Conservation (phyloP, 1,140 invertebrate genomes). For the Arion vulgaris region DNA sequence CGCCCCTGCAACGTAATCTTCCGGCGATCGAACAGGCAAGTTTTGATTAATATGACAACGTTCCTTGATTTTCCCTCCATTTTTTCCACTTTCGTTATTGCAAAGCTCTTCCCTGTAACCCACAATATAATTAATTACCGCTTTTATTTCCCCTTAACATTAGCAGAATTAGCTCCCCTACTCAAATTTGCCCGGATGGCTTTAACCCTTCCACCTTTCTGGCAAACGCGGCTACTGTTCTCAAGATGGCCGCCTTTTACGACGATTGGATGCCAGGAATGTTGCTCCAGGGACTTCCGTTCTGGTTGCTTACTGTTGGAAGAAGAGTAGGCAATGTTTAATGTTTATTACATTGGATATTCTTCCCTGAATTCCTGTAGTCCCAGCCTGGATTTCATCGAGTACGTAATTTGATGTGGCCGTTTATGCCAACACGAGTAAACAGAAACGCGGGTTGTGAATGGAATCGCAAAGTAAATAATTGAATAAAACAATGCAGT, state of each 20-base stretch:
- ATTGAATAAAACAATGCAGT: too few species aligned
- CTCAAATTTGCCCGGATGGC: conserved; percentile 15
- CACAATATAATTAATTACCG: conserved; percentile 39
- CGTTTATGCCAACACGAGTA: background rate
- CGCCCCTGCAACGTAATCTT: conserved; percentile 7
- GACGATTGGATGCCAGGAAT: conserved; percentile 15
- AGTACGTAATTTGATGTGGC: conserved; percentile 30
- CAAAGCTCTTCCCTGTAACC: conserved; percentile 6
- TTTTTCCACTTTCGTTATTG: conserved; percentile 18
- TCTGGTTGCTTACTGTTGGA: background rate
- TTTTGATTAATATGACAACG: conserved; percentile 40
- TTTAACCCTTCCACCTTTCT: conserved; percentile 21
- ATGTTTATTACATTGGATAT: conserved; percentile 30
- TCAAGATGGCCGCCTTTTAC: conserved; percentile 33
- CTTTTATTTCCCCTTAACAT: conserved; percentile 30
- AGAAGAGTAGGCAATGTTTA: conserved; percentile 11
- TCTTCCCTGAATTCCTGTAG: background rate
- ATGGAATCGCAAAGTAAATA: background rate
- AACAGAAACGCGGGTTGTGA: background rate
- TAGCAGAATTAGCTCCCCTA: conserved; percentile 40
- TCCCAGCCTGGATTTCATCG: background rate
- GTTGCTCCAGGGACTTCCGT: background rate
- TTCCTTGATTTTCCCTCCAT: conserved; percentile 28
- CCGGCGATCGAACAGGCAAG: background rate
- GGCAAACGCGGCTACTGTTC: conserved; percentile 4